Evolutionary conservation across 1,140 invertebrate species (phyloP).

Genomic region (Zaprionus nigranus): DNA sequence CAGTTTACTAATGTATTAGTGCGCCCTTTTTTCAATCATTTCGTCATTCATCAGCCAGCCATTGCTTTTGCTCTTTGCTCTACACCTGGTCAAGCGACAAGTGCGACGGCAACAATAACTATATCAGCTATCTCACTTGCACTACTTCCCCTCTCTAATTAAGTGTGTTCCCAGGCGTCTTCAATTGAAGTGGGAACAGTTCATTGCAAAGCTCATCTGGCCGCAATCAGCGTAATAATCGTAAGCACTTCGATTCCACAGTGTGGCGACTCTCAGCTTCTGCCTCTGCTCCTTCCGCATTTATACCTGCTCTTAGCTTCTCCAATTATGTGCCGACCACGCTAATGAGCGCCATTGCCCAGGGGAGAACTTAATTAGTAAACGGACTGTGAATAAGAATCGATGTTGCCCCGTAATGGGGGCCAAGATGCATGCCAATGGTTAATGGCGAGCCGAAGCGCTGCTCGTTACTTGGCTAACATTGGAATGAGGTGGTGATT

Average conservation of each 20-base stretch:
- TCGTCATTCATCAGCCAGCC: background rate
- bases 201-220: slow-evolving; percentile 31
- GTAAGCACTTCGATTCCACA: slow-evolving; percentile 65
- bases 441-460: slow-evolving; percentile 59
- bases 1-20: background rate
- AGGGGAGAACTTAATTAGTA: slow-evolving; percentile 66
- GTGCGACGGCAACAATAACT: background rate
- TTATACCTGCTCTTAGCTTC: slow-evolving; percentile 17
- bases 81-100: background rate
- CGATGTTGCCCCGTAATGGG: slow-evolving; percentile 61
- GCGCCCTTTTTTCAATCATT: background rate
- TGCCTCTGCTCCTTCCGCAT: background rate
- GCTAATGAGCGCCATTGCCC: slow-evolving; percentile 61
- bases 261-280: slow-evolving; percentile 9
- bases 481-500: slow-evolving; percentile 6
- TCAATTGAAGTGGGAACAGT: slow-evolving; percentile 36
- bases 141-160: background rate
- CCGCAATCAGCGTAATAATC: slow-evolving; percentile 70
- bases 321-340: slow-evolving; percentile 62
- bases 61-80: background rate
- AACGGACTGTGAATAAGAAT: slow-evolving; percentile 46
- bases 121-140: background rate
- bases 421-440: slow-evolving; percentile 59
- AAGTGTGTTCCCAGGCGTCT: slow-evolving; percentile 13
- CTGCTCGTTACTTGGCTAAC: slow-evolving; percentile 39